These are phyloP conservation scores for Fulica atra DNA, from an alignment of 2,113 vertebrate genomes.

Conservation along the genomic window DNA sequence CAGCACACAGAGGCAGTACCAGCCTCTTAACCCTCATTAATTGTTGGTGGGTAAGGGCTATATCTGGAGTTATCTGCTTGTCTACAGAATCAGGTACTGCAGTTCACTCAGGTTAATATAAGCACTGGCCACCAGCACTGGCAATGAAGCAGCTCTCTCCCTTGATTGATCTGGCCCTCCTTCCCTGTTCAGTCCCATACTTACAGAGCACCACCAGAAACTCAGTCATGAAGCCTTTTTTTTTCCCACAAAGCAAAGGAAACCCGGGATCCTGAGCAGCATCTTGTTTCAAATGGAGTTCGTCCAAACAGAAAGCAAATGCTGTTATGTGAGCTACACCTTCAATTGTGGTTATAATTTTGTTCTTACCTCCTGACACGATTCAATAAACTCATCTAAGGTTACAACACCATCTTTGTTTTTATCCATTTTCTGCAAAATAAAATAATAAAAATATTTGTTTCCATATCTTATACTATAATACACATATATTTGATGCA, in stretches of 20 bases:
- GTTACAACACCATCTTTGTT: constrained; percentile 98
- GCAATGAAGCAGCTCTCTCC: background rate
- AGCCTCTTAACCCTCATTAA: background rate
- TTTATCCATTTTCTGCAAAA: constrained; percentile 98
- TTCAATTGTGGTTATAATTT: background rate
- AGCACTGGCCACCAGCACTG: background rate
- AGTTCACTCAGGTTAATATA: background rate
- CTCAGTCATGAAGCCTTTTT: background rate
- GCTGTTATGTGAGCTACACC: background rate
- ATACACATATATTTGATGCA: background rate
- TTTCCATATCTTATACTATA: background rate
- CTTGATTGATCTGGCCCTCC: background rate
- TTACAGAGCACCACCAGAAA: background rate
- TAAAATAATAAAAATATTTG: background rate
- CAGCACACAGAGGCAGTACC: background rate
- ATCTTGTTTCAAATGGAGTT: background rate
- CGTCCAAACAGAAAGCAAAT: background rate
- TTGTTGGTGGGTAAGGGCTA: background rate
- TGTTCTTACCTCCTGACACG: constrained; percentile 92
- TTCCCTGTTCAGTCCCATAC: background rate
- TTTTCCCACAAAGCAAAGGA: background rate
- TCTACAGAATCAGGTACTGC: background rate
- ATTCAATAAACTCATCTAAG: constrained; percentile 95
- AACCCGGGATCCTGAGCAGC: background rate
- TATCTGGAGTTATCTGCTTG: background rate